Conservation (phyloP, 2,113 vertebrate species). For the Struthio camelus region DNA sequence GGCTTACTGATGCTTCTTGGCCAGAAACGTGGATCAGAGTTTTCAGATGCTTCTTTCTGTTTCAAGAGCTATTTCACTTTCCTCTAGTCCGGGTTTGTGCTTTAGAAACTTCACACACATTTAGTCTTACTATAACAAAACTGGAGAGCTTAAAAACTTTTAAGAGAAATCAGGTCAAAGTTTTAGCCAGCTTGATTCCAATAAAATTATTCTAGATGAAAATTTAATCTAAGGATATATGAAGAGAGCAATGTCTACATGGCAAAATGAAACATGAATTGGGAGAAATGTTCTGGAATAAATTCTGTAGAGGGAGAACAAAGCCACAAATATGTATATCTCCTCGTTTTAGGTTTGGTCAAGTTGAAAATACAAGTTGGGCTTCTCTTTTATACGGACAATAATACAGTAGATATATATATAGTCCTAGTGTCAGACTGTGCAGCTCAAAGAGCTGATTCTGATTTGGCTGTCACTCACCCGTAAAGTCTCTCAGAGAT, state of each 20-base stretch:
- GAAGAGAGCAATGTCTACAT: neutral
- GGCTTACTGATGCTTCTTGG: neutral
- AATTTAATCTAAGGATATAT: neutral
- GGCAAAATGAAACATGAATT: neutral
- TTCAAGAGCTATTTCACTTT: neutral
- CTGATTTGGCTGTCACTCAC: neutral
- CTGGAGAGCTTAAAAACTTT: neutral
- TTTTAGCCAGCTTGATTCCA: neutral
- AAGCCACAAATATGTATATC: rapidly evolving
- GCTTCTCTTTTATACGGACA: neutral
- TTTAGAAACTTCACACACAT: neutral
- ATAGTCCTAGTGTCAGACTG: rapidly evolving
- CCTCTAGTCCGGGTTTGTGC: neutral
- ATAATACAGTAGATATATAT: neutral
- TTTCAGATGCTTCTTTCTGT: neutral
- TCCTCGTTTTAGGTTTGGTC: neutral
- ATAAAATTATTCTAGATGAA: neutral
- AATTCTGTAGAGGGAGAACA: neutral
- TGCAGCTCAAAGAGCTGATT: neutral
- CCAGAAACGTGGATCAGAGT: neutral
- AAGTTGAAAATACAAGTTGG: neutral
- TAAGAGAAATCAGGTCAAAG: neutral
- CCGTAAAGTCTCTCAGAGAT: neutral
- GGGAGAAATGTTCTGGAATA: neutral
- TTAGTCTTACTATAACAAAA: neutral